These are phyloP conservation scores for Serrognathus titanus DNA, from an alignment of 2,888 invertebrate species.

Conservation along the genomic window DNA sequence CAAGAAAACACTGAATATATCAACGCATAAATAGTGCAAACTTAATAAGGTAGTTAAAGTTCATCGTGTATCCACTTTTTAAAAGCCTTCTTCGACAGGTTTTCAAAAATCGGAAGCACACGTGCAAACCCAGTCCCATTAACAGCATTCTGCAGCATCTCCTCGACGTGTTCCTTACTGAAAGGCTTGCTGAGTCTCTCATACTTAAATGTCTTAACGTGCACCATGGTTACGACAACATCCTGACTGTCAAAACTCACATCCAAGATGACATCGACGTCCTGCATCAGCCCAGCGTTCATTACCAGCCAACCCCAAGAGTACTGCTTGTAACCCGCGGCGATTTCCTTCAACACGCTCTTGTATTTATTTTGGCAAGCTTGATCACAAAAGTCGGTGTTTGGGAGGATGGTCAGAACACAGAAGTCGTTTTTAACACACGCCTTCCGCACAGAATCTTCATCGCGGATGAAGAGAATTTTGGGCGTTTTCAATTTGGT, in stretches of 20 bases:
- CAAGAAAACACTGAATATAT: no score
- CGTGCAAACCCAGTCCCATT: conserved; percentile 10
- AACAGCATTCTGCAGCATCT: conserved; percentile 7
- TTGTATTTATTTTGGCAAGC: conserved; percentile 5
- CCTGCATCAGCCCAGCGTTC: conserved; percentile 9
- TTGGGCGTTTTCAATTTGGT: conserved; percentile 7
- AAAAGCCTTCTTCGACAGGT: conserved; percentile 8
- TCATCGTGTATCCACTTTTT: conserved; percentile 8
- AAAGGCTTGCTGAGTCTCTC: background rate
- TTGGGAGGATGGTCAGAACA: conserved; percentile 6
- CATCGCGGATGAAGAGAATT: conserved; percentile 5
- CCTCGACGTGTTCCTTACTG: background rate
- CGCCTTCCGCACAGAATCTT: conserved; percentile 4
- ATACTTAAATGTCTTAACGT: conserved; percentile 12
- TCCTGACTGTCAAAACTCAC: background rate
- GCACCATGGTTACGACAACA: conserved; percentile 5
- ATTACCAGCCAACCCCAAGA: conserved; percentile 8
- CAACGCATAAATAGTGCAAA: no score
- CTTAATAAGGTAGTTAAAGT: background rate
- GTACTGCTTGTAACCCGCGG: conserved; percentile 8
- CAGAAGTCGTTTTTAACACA: conserved; percentile 13
- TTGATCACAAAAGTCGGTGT: conserved; percentile 2
- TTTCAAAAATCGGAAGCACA: conserved; percentile 13
- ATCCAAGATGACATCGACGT: conserved; percentile 8
- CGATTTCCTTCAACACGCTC: background rate